Percentiles rank a stretch among this genome's conserved stretches.
Evolutionary conservation across 2,113 vertebrate genomes (phyloP).

Genomic region (Platanista minor): DNA sequence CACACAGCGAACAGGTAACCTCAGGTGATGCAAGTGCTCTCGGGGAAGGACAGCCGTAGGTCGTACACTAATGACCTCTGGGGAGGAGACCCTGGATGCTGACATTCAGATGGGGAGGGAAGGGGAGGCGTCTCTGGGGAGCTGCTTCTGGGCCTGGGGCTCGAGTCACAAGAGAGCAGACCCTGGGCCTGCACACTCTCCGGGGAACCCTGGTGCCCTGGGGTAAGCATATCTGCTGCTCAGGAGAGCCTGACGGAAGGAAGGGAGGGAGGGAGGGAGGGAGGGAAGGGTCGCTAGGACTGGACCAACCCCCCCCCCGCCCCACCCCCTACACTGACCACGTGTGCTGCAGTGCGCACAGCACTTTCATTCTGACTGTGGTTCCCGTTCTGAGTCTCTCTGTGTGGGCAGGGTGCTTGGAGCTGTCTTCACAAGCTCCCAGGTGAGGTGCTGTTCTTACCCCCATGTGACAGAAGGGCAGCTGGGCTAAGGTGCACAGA

Average conservation of each 20-base stretch:
- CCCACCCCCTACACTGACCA: too few species aligned
- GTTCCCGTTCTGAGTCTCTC: not conserved
- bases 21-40: not conserved
- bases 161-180: not conserved
- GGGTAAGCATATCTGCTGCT: not conserved
- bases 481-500: too few species aligned
- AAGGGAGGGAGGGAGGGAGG: too few species aligned
- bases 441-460: not conserved
- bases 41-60: not conserved
- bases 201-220: not conserved
- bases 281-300: not conserved
- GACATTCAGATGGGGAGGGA: not conserved
- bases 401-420: not conserved
- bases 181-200: accelerated
- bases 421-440: not conserved
- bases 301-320: too few species aligned
- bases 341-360: too few species aligned
- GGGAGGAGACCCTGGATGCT: too few species aligned
- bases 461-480: not conserved
- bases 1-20: not conserved
- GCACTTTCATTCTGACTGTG: not conserved
- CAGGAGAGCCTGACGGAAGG: too few species aligned
- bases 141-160: accelerated
- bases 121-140: not conserved
- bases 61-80: not conserved